phyloP scores from a whole-genome alignment of 2,888 invertebrate species.

The Dendrolimus pini region DNA sequence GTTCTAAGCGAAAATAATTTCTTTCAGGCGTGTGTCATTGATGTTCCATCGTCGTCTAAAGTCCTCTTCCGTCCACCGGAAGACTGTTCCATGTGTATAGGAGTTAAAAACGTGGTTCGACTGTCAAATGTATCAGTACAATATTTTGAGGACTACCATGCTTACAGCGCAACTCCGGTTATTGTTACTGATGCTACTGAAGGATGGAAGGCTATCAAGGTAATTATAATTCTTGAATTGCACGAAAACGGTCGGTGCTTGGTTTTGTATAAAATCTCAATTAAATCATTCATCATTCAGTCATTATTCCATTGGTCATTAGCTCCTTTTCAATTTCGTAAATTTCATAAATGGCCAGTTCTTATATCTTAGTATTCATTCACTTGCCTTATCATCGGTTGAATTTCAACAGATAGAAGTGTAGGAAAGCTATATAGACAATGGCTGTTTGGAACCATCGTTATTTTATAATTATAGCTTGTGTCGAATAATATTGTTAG shows the following conservation, averaged over 20 bases:
- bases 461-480: no score
- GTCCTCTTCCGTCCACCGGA: conserved; percentile 85
- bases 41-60: conserved; percentile 43
- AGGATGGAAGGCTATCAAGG: conserved; percentile 87
- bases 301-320: no score
- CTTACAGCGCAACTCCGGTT: conserved; percentile 87
- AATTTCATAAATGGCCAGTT: no score
- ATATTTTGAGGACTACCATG: conserved; percentile 84
- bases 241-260: neutral
- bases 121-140: conserved; percentile 80
- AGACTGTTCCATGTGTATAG: conserved; percentile 86
- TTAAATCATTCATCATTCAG: no score
- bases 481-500: no score
- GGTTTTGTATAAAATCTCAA: neutral
- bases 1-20: conserved; percentile 30
- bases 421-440: no score
- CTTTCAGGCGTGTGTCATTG: conserved; percentile 42
- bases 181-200: conserved; percentile 88
- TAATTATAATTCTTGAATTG: conserved; percentile 16
- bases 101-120: conserved; percentile 79
- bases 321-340: no score
- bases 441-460: no score
- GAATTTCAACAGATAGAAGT: no score
- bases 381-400: no score
- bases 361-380: no score